Evolutionary conservation across 2,113 vertebrate species (phyloP).

Genomic region (Chascanopsetta lugubris): DNA sequence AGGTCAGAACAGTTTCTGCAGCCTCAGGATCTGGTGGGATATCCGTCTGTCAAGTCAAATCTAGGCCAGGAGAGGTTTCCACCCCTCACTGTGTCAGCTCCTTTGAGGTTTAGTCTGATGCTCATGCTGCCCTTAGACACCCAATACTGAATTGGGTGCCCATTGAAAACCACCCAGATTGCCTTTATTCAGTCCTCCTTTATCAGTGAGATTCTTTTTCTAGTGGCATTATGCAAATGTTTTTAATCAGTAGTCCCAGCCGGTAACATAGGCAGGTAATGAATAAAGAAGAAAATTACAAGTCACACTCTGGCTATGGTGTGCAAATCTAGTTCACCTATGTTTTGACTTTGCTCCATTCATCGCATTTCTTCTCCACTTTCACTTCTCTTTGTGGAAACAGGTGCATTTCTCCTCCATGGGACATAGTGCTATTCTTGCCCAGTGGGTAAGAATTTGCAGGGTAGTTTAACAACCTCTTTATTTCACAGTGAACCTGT

Average conservation of each 20-base stretch:
- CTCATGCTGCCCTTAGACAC: not conserved
- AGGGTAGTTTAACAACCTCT: slow-evolving; percentile 55
- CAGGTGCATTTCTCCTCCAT: slow-evolving; percentile 23
- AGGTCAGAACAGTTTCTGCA: not conserved
- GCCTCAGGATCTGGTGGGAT: no score
- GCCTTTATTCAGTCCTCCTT: no score
- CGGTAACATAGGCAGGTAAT: not conserved
- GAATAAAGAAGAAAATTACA: not conserved
- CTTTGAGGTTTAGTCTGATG: no score
- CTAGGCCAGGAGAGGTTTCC: not conserved
- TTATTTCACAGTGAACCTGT: slow-evolving; percentile 63
- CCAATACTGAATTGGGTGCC: not conserved
- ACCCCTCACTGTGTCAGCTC: no score
- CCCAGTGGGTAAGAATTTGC: slow-evolving; percentile 43
- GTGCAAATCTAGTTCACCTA: slow-evolving; percentile 2
- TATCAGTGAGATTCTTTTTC: no score
- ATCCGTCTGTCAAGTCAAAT: not conserved
- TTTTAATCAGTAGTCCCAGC: not conserved
- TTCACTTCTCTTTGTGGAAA: slow-evolving; percentile 7
- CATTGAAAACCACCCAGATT: no score
- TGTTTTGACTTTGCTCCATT: slow-evolving; percentile 8
- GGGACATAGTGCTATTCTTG: slow-evolving; percentile 28
- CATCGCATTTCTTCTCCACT: not conserved
- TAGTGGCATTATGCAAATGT: not conserved
- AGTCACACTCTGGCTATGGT: not conserved